These are phyloP conservation scores for Manduca sexta DNA, from an alignment of 1,140 invertebrate genomes.

Conservation along the genomic window DNA sequence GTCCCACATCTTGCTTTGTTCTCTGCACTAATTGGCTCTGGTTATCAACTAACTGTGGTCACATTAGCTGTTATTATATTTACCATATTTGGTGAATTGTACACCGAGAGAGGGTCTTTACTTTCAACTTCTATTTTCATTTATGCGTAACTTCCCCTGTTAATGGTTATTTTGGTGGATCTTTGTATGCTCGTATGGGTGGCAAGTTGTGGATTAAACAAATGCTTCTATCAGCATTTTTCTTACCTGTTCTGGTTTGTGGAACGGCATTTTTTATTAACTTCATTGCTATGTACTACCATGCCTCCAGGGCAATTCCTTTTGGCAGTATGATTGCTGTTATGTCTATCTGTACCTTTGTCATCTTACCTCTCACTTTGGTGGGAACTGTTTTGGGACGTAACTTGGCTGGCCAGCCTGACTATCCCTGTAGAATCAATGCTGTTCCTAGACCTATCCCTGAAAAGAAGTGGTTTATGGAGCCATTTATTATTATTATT, in stretches of 20 bases:
- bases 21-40: constrained; percentile 95
- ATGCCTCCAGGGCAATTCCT: constrained; percentile 97
- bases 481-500: constrained; percentile 95
- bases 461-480: constrained; percentile 99
- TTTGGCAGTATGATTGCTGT: constrained; percentile 99
- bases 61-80: constrained; percentile 95
- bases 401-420: constrained; percentile 96
- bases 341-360: constrained; percentile 97
- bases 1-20: constrained; percentile 94
- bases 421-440: constrained; percentile 98
- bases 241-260: constrained; percentile 93
- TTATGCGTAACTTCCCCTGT: constrained; percentile 97
- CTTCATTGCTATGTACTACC: constrained; percentile 99
- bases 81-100: constrained; percentile 97
- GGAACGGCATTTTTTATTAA: constrained; percentile 99
- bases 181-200: constrained; percentile 95
- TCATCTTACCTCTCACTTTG: constrained; percentile 96
- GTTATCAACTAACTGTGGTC: constrained; percentile 95
- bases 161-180: constrained; percentile 98
- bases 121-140: constrained; percentile 98
- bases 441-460: constrained; percentile 99
- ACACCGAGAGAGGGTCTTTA: constrained; percentile 97
- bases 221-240: constrained; percentile 96
- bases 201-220: constrained; percentile 98
- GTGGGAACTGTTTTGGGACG: constrained; percentile 96